Evolutionary conservation across 2,113 vertebrate genomes (phyloP).

Genomic region (Ochotona curzoniae): DNA sequence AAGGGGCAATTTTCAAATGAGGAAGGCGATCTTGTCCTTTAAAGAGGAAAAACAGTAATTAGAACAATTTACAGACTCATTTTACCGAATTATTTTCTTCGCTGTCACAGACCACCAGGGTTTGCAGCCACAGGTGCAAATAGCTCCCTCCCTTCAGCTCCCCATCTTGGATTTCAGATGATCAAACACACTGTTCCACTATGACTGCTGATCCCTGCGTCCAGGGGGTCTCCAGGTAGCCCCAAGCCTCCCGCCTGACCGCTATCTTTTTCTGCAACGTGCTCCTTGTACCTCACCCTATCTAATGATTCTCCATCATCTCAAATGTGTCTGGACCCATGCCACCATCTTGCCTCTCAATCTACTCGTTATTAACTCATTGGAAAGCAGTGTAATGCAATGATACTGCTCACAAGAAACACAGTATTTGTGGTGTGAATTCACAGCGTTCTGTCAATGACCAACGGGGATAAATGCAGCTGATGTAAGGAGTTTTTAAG

Average conservation of each 20-base stretch:
- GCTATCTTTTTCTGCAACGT: too few relatives aligned
- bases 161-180: too few relatives aligned
- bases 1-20: not conserved
- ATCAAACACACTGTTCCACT: too few relatives aligned
- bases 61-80: not conserved
- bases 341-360: too few relatives aligned
- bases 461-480: not conserved
- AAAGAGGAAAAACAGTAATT: slow-evolving; percentile 28
- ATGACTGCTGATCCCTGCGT: too few relatives aligned
- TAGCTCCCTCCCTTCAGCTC: not conserved
- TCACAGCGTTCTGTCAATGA: not conserved
- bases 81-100: not conserved
- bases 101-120: not conserved
- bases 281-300: too few relatives aligned
- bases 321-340: too few relatives aligned
- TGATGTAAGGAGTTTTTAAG: not conserved
- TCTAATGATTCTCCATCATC: too few relatives aligned
- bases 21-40: not conserved
- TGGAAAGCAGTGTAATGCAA: not conserved
- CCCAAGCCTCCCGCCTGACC: too few relatives aligned
- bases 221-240: too few relatives aligned
- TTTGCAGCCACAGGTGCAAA: not conserved
- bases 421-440: not conserved
- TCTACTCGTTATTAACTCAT: not conserved
- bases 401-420: not conserved